Evolutionary conservation across 2,888 invertebrate genomes (phyloP).

Genomic region (Plemyria rubiginata): DNA sequence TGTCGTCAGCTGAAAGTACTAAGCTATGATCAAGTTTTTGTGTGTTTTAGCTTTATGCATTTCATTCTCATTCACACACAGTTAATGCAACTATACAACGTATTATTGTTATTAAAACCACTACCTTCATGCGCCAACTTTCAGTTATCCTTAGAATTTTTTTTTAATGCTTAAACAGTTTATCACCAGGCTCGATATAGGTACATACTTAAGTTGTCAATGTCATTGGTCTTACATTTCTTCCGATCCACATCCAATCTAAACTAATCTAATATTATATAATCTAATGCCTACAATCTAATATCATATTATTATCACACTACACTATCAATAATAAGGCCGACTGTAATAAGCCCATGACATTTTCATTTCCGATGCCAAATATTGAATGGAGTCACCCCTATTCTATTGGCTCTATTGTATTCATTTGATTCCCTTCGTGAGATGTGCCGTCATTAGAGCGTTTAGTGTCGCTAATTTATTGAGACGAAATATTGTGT

Average conservation of each 20-base stretch:
- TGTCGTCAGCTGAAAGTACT: conserved; percentile 17
- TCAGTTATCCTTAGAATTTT: too few species aligned
- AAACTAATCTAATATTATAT: conserved; percentile 9
- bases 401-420: conserved; percentile 25
- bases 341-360: conserved; percentile 74
- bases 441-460: conserved; percentile 51
- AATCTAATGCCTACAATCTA: conserved; percentile 29
- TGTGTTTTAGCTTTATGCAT: background rate
- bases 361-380: conserved; percentile 82
- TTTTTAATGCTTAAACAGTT: too few species aligned
- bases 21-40: background rate
- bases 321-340: conserved; percentile 74
- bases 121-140: too few species aligned
- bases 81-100: too few species aligned
- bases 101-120: too few species aligned
- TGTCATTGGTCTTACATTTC: background rate
- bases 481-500: conserved; percentile 45
- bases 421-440: conserved; percentile 58
- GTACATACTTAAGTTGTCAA: too few species aligned
- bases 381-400: conserved; percentile 61
- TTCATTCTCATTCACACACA: background rate
- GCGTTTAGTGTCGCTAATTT: conserved; percentile 59
- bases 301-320: conserved; percentile 26
- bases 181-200: too few species aligned
- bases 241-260: background rate